Evolutionary conservation across 1,140 invertebrate genomes (phyloP), one percentile per base, ranked within the genome.

Genomic region (Drosophila kepulauana): DNA sequence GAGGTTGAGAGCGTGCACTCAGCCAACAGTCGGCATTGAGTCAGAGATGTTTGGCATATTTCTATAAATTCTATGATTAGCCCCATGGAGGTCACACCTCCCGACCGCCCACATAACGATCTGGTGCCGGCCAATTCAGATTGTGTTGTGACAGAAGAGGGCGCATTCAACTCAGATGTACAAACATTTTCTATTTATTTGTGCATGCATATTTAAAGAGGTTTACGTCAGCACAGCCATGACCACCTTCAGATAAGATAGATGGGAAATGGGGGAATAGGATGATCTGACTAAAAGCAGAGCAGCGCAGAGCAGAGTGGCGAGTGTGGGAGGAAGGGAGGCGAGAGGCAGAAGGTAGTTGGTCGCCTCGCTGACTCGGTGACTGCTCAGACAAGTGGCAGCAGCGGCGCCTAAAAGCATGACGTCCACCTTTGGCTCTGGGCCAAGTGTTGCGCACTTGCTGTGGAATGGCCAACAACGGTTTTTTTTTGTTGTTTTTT

Each of bases 171-270:
- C 80, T 70, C 38, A 64, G 41, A 28, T 25, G 20, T 25, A 46
- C 56, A 67, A 10, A 25, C 20, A 62, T 8, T 51, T 56, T 54
- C 56, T 49, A 56, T 38, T 10, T 49, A 49, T 41, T 15, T 13
- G 20, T 56, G 33, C 54, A 41, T 78, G 75, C 66, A 78, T 82
- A 82, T 87, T 87, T 87, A 69, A 87, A 87, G 82, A 69, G 76
- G 76, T 82, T 82, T 82, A 70, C 70, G 84, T 88, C 79, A 86
- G 74, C 71, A 75, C 54, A 85, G 73, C 84, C 77, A 64, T 82
- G 79, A 82, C 79, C 77, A 86, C 77, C 77, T 87, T 80, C 41
- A 38, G 33, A 41, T 41, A 41, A 38, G 54, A 57, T 25, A 16
- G 15, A 20, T 61, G 58, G 41, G 16, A 45, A 41, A 8, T 13